Conservation (phyloP, 2,797 vertebrate genomes). For the Phyllotis vaccarum region DNA sequence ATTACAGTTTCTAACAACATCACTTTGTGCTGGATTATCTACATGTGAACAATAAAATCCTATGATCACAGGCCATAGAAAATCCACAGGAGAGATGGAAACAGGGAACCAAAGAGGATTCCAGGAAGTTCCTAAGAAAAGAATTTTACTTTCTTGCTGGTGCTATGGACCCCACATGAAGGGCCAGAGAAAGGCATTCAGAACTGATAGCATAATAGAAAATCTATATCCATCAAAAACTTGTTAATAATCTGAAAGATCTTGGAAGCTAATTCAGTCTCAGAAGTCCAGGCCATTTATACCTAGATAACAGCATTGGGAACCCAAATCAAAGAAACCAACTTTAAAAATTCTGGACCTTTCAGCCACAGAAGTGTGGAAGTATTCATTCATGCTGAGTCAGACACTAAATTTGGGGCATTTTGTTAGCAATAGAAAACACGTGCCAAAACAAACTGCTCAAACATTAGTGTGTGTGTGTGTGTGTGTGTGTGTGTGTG, state of each 20-base stretch:
- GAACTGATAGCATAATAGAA: background rate
- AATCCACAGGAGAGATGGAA: background rate
- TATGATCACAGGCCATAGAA: background rate
- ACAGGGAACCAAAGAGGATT: background rate
- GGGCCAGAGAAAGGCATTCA: background rate
- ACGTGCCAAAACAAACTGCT: background rate
- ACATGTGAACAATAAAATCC: background rate
- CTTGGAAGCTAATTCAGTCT: background rate
- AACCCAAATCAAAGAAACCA: background rate
- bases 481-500: background rate
- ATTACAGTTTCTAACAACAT: background rate
- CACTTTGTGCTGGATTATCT: background rate
- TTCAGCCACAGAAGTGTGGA: background rate
- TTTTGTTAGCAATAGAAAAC: slow-evolving; percentile 36
- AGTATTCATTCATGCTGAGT: background rate
- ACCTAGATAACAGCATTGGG: background rate
- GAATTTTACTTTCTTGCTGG: background rate
- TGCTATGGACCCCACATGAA: background rate
- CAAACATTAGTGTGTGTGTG: background rate
- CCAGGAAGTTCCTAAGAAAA: background rate
- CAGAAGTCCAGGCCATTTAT: background rate
- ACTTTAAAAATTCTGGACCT: background rate
- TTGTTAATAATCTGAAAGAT: background rate
- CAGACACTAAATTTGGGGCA: background rate
- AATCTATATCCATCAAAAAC: background rate